Conservation (phyloP, 2,113 vertebrate species). For the Colinus virginianus region DNA sequence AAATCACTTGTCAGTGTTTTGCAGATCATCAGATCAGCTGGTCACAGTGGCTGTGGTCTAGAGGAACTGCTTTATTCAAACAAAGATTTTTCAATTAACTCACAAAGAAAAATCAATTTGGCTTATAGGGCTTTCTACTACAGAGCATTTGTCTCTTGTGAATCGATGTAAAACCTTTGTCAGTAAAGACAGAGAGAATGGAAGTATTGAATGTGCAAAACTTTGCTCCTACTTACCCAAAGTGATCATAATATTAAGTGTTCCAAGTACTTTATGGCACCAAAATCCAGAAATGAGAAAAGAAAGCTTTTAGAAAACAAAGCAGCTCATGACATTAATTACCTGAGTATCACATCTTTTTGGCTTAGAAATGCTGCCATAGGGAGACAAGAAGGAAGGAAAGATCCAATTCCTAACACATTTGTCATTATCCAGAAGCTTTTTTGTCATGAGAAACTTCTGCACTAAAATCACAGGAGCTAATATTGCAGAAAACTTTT, state of each 20-base stretch:
- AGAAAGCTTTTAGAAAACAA: slow-evolving; percentile 29
- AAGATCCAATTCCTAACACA: rapidly evolving
- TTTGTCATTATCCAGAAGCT: neutral
- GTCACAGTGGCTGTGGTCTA: neutral
- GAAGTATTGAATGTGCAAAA: slow-evolving; percentile 6
- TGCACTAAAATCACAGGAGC: neutral
- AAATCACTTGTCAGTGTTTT: neutral
- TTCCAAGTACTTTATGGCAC: slow-evolving; percentile 14
- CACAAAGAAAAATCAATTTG: neutral
- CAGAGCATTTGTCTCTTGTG: neutral
- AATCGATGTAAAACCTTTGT: neutral
- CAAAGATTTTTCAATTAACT: slow-evolving; percentile 23
- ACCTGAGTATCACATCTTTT: neutral
- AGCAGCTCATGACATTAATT: neutral
- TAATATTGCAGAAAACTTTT: rapidly evolving
- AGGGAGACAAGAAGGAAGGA: neutral
- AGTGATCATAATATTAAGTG: slow-evolving; percentile 5
- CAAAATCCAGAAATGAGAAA: neutral
- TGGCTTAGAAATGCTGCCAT: neutral
- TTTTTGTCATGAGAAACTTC: neutral
- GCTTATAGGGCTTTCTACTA: neutral
- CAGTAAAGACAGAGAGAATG: neutral
- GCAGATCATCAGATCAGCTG: neutral
- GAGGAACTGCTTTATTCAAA: slow-evolving; percentile 29
- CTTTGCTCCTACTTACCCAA: neutral